Conservation (phyloP, 2,113 vertebrate genomes). For the Dissostichus mawsoni region DNA sequence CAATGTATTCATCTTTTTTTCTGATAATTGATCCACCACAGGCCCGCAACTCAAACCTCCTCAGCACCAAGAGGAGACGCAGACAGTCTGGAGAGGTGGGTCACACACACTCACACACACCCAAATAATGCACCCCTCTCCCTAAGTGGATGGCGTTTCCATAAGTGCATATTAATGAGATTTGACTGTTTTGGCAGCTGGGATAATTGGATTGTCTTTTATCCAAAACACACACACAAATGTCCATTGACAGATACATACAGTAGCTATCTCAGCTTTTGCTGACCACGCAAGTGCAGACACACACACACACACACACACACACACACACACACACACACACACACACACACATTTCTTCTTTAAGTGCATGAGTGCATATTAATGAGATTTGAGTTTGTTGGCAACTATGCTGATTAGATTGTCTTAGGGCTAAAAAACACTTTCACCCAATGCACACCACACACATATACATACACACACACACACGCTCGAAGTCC, state of each 20-base stretch:
- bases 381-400: constrained; percentile 74
- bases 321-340: neutral
- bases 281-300: constrained; percentile 36
- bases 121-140: constrained; percentile 19
- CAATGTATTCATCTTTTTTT: neutral
- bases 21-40: constrained; percentile 25
- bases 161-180: constrained; percentile 76
- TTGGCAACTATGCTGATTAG: constrained; percentile 59
- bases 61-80: constrained; percentile 87
- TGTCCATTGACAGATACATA: constrained; percentile 15
- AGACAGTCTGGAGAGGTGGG: constrained; percentile 89
- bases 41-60: constrained; percentile 39
- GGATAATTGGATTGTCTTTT: constrained; percentile 66
- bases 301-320: neutral
- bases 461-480: neutral
- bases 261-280: constrained; percentile 36
- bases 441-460: neutral
- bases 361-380: constrained; percentile 68
- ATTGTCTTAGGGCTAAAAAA: constrained; percentile 53
- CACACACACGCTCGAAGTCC: neutral
- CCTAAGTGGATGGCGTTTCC: constrained; percentile 39
- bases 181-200: constrained; percentile 65
- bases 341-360: constrained; percentile 32
- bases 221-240: constrained; percentile 35
- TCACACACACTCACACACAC: constrained; percentile 24